Conservation (phyloP, 2,113 vertebrate species). For the Leptodactylus fuscus region DNA sequence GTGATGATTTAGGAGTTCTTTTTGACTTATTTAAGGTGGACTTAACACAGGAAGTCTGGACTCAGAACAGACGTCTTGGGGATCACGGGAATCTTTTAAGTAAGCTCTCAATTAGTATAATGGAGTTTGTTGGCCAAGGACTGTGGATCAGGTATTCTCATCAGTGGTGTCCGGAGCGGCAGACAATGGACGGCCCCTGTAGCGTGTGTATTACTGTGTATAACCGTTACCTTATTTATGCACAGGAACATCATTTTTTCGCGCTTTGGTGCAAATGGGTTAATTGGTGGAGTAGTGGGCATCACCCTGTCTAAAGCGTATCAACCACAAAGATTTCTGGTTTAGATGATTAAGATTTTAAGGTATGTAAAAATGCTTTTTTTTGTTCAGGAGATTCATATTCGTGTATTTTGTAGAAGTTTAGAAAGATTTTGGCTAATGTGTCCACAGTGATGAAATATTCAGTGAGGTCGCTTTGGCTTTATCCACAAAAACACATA, state of each 20-base stretch:
- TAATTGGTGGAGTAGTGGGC: too few species aligned
- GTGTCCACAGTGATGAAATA: neutral
- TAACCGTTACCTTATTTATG: too few species aligned
- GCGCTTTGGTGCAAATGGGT: neutral
- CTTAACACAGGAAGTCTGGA: neutral
- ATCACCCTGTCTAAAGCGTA: neutral
- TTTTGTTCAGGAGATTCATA: too few species aligned
- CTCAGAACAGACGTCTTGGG: neutral
- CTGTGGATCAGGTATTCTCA: slow-evolving; percentile 21
- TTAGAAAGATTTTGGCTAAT: neutral
- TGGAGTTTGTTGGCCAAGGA: neutral
- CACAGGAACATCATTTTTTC: neutral
- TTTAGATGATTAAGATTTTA: too few species aligned
- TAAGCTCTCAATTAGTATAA: neutral
- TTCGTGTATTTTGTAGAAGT: too few species aligned
- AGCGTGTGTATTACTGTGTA: too few species aligned
- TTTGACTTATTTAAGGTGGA: too few species aligned
- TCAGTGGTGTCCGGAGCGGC: neutral
- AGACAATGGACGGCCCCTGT: neutral
- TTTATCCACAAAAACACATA: too few species aligned
- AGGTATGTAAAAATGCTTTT: neutral
- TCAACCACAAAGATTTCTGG: neutral
- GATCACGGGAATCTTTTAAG: neutral
- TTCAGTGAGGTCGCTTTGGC: too few species aligned
- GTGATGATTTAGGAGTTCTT: too few species aligned